Evolutionary conservation across 2,888 invertebrate genomes (phyloP).

Genomic region (Cetonia aurata): DNA sequence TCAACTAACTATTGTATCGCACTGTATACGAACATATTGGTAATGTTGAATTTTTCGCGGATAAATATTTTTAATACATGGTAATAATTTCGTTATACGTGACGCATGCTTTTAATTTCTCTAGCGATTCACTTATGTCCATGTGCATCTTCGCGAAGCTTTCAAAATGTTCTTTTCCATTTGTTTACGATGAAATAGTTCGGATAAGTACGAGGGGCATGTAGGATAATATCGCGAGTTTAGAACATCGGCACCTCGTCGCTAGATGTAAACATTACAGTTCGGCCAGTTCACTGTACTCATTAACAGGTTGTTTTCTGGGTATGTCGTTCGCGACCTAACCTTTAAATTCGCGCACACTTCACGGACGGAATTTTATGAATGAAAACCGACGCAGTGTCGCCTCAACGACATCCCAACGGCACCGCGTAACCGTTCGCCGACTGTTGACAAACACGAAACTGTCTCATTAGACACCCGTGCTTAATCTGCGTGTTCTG

Average conservation of each 20-base stretch:
- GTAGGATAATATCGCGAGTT: not conserved
- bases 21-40: slow-evolving; percentile 28
- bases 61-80: slow-evolving; percentile 6
- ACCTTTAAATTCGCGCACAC: slow-evolving; percentile 36
- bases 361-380: slow-evolving; percentile 36
- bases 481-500: not conserved
- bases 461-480: slow-evolving; percentile 12
- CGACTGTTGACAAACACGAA: slow-evolving; percentile 24
- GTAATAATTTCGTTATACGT: too few species aligned
- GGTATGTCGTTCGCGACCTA: slow-evolving; percentile 30
- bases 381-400: slow-evolving; percentile 35
- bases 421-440: not conserved
- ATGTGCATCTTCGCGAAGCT: slow-evolving; percentile 60
- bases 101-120: too few species aligned
- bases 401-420: not conserved
- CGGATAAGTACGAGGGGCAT: not conserved
- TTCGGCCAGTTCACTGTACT: slow-evolving; percentile 59
- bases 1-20: slow-evolving; percentile 38
- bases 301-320: slow-evolving; percentile 62
- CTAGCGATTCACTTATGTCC: slow-evolving; percentile 55
- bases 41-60: slow-evolving; percentile 35
- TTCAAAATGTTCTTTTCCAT: slow-evolving; percentile 33
- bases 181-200: slow-evolving; percentile 18
- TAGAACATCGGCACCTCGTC: not conserved
- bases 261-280: slow-evolving; percentile 58